Conservation (phyloP, 2,888 invertebrate genomes). For the Trilocha varians region DNA sequence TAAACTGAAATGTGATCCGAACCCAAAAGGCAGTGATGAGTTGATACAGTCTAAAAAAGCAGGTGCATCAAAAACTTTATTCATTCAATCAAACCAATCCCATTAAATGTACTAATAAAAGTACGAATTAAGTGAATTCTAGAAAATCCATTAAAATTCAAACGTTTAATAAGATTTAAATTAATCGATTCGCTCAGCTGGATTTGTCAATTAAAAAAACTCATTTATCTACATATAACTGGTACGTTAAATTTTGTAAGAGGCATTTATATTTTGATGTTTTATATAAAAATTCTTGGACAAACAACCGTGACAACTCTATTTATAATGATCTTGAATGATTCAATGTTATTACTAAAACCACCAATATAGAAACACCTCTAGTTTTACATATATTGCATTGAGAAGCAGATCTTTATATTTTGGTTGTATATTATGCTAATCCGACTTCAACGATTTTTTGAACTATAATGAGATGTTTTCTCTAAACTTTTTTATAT, state of each 20-base stretch:
- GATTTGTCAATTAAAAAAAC: conserved; percentile 9
- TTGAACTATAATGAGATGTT: conserved; percentile 1
- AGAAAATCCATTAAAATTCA: background rate
- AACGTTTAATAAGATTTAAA: background rate
- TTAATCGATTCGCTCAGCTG: conserved; percentile 11
- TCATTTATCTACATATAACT: conserved; percentile 22
- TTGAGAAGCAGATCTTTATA: conserved; percentile 3
- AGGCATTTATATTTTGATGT: conserved; percentile 33
- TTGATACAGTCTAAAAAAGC: too few relatives aligned
- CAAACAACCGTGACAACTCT: conserved; percentile 30
- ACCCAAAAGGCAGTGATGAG: too few relatives aligned
- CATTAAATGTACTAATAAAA: background rate
- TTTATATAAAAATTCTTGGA: conserved; percentile 29
- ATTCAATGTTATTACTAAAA: conserved; percentile 35
- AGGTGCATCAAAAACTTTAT: background rate
- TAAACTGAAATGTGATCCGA: too few relatives aligned
- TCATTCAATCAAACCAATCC: too few relatives aligned
- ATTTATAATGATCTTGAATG: conserved; percentile 36
- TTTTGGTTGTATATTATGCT: conserved; percentile 7
- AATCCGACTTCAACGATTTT: background rate
- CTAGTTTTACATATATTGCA: conserved; percentile 6
- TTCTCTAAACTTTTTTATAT: background rate
- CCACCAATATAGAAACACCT: conserved; percentile 22
- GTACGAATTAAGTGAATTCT: background rate
- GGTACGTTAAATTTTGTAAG: conserved; percentile 33